Evolutionary conservation across 2,113 vertebrate genomes (phyloP).

Genomic region (Hylia prasina): DNA sequence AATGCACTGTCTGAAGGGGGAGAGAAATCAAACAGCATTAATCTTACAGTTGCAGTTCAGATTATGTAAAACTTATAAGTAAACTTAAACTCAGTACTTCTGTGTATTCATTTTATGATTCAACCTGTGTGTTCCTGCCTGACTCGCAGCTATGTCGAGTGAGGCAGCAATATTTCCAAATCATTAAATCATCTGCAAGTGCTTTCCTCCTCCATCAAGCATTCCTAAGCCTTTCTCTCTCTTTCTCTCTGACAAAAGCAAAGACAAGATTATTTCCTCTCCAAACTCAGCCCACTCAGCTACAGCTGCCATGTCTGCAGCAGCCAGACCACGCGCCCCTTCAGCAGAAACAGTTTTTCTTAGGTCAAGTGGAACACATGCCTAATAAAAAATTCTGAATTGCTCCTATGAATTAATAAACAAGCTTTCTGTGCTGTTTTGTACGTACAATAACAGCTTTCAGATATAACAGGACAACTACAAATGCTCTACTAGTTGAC

Average conservation of each 20-base stretch:
- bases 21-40: neutral
- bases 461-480: neutral
- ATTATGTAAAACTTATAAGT: neutral
- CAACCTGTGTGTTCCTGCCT: neutral
- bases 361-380: neutral
- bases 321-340: neutral
- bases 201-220: neutral
- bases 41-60: neutral
- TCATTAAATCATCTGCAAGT: neutral
- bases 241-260: neutral
- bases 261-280: neutral
- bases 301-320: neutral
- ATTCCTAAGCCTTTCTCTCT: neutral
- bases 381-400: neutral
- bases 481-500: neutral
- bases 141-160: neutral
- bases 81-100: neutral
- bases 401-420: neutral
- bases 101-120: neutral
- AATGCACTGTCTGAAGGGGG: neutral
- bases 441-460: neutral
- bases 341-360: neutral
- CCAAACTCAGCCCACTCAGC: neutral
- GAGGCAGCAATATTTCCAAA: neutral
- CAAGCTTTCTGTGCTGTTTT: neutral